Evolutionary conservation across 2,888 invertebrate species (phyloP).

Genomic region (Pocota personata): DNA sequence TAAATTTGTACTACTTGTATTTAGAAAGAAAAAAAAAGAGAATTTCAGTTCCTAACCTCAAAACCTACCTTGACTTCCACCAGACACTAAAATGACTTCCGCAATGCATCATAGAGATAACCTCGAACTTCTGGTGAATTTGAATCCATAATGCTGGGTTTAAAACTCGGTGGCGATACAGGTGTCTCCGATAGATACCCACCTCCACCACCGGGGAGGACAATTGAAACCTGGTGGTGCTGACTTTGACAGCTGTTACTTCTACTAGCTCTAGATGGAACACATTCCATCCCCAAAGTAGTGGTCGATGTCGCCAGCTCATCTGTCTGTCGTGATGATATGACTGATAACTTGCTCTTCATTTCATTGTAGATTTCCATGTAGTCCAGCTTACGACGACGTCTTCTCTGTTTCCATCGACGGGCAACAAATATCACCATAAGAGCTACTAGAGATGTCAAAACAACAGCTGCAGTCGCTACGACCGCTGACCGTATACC

Average conservation of each 20-base stretch:
- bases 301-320: conserved; percentile 52
- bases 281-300: conserved; percentile 32
- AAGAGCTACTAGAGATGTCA: conserved; percentile 89
- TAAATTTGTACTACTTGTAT: conserved; percentile 27
- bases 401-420: conserved; percentile 88
- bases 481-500: conserved; percentile 90
- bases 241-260: conserved; percentile 74
- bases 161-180: conserved; percentile 76
- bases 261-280: conserved; percentile 29
- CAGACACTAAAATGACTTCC: conserved; percentile 86
- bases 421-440: conserved; percentile 90
- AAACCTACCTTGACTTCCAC: conserved; percentile 46
- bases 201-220: conserved; percentile 78
- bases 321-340: conserved; percentile 82
- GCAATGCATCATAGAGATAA: conserved; percentile 88
- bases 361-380: conserved; percentile 75
- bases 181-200: conserved; percentile 37
- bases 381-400: conserved; percentile 80
- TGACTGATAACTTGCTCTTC: conserved; percentile 86
- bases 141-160: conserved; percentile 85
- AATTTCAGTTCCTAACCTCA: conserved; percentile 78
- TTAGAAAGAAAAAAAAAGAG: too few relatives aligned
- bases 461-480: conserved; percentile 91
- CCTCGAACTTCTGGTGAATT: conserved; percentile 87
- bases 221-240: conserved; percentile 71